Evolutionary conservation across 2,888 invertebrate species (phyloP).

Genomic region (Camponotus fellah): DNA sequence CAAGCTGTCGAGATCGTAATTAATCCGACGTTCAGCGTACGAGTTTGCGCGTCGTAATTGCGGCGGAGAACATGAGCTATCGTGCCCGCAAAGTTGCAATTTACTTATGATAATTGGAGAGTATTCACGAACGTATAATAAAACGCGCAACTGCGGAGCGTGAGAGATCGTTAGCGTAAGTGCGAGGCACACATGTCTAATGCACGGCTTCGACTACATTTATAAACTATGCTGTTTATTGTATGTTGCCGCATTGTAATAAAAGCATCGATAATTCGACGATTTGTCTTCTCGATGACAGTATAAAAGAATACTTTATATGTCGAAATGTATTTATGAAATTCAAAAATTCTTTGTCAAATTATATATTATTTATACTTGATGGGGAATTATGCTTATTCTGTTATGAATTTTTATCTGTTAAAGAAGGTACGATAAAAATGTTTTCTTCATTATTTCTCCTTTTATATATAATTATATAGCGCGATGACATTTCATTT

Average conservation of each 20-base stretch:
- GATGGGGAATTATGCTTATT: too few species aligned
- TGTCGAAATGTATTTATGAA: neutral
- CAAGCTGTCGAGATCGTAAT: slow-evolving; percentile 50
- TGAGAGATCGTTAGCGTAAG: slow-evolving; percentile 55
- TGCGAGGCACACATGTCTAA: slow-evolving; percentile 52
- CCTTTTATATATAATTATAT: neutral
- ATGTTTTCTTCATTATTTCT: neutral
- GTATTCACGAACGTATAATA: slow-evolving; percentile 60
- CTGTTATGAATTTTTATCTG: neutral
- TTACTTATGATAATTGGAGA: slow-evolving; percentile 64
- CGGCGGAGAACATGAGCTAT: slow-evolving; percentile 53
- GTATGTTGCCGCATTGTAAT: neutral
- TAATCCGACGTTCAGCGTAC: slow-evolving; percentile 53
- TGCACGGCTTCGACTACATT: slow-evolving; percentile 32
- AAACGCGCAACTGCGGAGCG: slow-evolving; percentile 57
- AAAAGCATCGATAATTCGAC: slow-evolving; percentile 24
- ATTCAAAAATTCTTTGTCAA: neutral
- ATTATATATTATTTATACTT: neutral
- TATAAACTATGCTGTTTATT: slow-evolving; percentile 25
- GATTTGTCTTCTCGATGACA: neutral
- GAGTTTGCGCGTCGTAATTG: slow-evolving; percentile 56
- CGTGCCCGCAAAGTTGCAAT: slow-evolving; percentile 55
- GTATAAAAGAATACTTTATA: neutral
- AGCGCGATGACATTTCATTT: neutral
- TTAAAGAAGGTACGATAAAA: neutral